Evolutionary conservation across 2,888 invertebrate genomes (phyloP), one percentile per base, ranked within the genome.

Genomic region (Camptogramma bilineatum): DNA sequence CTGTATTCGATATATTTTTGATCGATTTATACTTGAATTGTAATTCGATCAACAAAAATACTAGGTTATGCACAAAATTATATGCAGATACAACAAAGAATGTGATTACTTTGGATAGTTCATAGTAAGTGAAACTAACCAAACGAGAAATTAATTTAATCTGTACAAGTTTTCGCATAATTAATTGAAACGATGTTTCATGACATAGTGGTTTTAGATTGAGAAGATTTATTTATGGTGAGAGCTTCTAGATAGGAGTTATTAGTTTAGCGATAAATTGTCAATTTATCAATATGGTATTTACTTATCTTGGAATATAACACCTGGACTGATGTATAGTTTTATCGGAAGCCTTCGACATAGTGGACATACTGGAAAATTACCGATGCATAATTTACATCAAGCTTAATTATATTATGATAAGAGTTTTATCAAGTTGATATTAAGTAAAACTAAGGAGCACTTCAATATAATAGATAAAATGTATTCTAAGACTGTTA

Each of bases 121-220:
- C 50, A 54, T 50, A 58, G 54, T 53, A 54, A 65, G 61, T 65
- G 58, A 59, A 66, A 59, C 58, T 55, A 58, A 58, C 58, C 58
- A 34, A 62, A 58, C 66, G 54, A 62, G 66, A 66, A 58, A 66
- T 66, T 66, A 66, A 66, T 66, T 62, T 66, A 62, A 66, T 66
- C 66, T 58, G 54, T 58, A 59, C 65, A 62, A 57, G 61, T 62
- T 58, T 66, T 66, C 62, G 62, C 58, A 47, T 64, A 66, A 66
- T 69, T 69, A 66, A 64, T 61, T 61, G 61, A 69, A 69, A 57
- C 64, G 64, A 66, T 66, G 64, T 64, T 58, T 47, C 56, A 53
- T 64, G 64, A 69, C 61, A 59, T 60, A 66, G 62, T 66, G 66
- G 61, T 34, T 62, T 56, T 56, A 62, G 64, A 64, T 66, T 60